Conservation (phyloP, 2,888 invertebrate genomes). For the Cabera pusaria region DNA sequence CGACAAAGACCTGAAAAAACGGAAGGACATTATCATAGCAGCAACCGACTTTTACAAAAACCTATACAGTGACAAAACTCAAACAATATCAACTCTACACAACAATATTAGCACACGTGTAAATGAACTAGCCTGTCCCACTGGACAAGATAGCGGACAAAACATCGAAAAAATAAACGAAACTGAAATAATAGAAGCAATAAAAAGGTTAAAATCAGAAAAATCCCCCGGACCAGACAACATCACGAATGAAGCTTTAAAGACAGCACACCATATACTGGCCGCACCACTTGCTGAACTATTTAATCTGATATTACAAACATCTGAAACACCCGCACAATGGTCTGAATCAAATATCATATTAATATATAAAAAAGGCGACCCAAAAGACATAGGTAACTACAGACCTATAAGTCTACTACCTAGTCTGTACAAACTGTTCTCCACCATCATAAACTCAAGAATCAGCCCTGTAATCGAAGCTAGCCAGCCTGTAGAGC, state of each 20-base stretch:
- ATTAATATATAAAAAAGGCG: slow-evolving; percentile 18
- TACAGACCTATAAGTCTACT: slow-evolving; percentile 16
- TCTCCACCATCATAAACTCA: neutral
- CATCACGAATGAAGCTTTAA: slow-evolving; percentile 23
- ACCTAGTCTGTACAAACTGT: slow-evolving; percentile 14
- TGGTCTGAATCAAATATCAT: slow-evolving; percentile 12
- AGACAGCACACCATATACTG: slow-evolving; percentile 4
- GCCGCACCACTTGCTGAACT: neutral
- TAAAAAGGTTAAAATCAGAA: slow-evolving; percentile 4
- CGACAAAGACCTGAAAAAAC: neutral
- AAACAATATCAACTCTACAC: neutral
- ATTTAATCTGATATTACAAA: slow-evolving; percentile 15
- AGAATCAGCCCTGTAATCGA: neutral
- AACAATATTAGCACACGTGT: neutral
- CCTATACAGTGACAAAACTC: slow-evolving; percentile 1
- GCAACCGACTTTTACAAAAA: slow-evolving; percentile 14
- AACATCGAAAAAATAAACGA: neutral
- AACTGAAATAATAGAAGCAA: slow-evolving; percentile 6
- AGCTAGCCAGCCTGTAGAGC: slow-evolving; percentile 1
- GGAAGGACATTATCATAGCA: slow-evolving; percentile 6
- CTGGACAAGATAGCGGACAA: too few relatives aligned
- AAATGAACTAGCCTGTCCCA: neutral
- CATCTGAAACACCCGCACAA: slow-evolving; percentile 2
- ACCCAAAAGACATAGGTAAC: slow-evolving; percentile 4
- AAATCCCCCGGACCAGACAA: slow-evolving; percentile 12